Percentiles rank a stretch among this genome's conserved stretches.
These are phyloP conservation scores for Orchesellides sinensis DNA, from an alignment of 2,888 invertebrate species.

Conservation along the genomic window DNA sequence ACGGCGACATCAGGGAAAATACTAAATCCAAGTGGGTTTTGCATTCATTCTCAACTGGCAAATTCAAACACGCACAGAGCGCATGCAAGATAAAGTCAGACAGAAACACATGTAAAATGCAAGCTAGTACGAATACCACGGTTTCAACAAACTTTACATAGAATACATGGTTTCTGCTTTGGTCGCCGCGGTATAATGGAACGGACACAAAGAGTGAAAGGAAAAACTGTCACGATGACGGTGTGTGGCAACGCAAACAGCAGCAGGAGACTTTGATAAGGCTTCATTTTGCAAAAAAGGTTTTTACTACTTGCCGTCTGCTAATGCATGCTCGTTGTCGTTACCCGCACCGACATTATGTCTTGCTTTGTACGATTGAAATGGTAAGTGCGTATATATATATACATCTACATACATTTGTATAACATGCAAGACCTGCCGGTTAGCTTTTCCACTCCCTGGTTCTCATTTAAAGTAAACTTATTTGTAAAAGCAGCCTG, in stretches of 20 bases:
- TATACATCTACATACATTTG: not conserved
- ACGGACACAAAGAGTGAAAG: conserved; percentile 14
- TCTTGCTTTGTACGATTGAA: no score
- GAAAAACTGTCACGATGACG: conserved; percentile 22
- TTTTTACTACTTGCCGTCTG: not conserved
- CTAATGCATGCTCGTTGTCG: not conserved
- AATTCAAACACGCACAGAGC: no score
- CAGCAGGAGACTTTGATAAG: conserved; percentile 27
- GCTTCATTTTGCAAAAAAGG: conserved; percentile 20
- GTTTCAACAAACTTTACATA: conserved; percentile 7
- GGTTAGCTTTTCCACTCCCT: not conserved
- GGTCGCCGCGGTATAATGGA: conserved; percentile 5
- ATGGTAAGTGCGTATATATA: no score
- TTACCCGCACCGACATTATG: conserved; percentile 1
- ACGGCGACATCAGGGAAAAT: not conserved
- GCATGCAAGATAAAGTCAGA: not conserved
- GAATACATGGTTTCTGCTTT: not conserved
- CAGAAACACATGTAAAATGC: conserved; percentile 9
- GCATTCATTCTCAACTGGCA: not conserved
- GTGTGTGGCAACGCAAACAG: not conserved
- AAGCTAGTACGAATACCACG: no score
- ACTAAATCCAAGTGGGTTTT: not conserved
- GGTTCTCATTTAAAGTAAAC: conserved; percentile 25
- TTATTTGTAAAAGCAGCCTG: conserved; percentile 32
- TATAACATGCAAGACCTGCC: not conserved